phyloP scores from a whole-genome alignment of 2,888 invertebrate genomes.

The Notodonta dromedarius region DNA sequence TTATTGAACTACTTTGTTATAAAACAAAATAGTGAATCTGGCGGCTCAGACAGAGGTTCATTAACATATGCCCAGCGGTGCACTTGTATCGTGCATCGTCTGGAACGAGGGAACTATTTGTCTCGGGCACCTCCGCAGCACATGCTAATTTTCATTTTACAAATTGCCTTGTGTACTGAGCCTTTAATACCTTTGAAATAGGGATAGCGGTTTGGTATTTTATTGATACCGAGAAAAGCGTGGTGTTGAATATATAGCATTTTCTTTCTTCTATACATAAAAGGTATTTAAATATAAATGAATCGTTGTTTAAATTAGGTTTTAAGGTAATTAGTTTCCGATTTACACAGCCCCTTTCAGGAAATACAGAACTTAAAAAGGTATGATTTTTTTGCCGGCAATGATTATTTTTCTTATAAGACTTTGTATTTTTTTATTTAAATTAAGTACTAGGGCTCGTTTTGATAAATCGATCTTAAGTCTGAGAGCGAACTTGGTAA shows the following conservation, averaged over 20 bases:
- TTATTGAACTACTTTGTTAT: not conserved
- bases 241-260: not conserved
- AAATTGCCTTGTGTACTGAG: conserved; percentile 45
- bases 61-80: conserved; percentile 52
- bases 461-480: no score
- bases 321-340: no score
- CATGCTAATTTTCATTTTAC: conserved; percentile 66
- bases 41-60: conserved; percentile 57
- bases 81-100: conserved; percentile 47
- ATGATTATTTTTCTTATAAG: no score
- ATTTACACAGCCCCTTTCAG: no score
- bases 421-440: no score
- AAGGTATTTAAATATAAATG: no score
- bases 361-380: no score
- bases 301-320: no score
- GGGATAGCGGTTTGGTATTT: conserved; percentile 15
- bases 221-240: not conserved
- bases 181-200: conserved; percentile 28
- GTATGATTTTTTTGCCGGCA: no score
- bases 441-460: no score
- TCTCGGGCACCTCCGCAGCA: conserved; percentile 59
- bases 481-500: no score
- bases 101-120: conserved; percentile 56
- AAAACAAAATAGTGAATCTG: conserved; percentile 30
- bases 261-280: no score